Percentiles rank a stretch among this genome's conserved stretches.
phyloP scores from a whole-genome alignment of 2,797 vertebrate species.

The Pteropus rufus region DNA sequence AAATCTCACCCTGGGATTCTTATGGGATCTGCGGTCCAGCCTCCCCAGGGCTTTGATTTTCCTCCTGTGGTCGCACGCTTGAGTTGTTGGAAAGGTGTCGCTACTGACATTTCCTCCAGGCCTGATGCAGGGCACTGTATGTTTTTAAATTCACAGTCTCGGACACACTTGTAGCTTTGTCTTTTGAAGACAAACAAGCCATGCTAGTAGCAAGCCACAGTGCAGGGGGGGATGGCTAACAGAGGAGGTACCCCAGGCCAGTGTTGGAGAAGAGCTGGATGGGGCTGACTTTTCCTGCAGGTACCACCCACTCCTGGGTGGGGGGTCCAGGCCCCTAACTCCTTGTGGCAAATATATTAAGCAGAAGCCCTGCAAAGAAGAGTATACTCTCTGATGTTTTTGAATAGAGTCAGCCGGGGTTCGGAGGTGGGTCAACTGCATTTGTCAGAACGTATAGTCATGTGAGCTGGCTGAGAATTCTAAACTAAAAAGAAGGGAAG shows the following conservation, averaged over 20 bases:
- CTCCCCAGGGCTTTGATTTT: not conserved
- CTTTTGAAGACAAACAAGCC: not conserved
- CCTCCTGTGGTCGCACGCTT: too few species aligned
- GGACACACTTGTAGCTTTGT: not conserved
- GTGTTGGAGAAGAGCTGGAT: not conserved
- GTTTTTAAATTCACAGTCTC: not conserved
- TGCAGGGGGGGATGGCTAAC: not conserved
- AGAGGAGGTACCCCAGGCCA: not conserved
- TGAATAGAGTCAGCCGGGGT: not conserved
- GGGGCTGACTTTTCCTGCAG: not conserved
- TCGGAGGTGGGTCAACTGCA: too few species aligned
- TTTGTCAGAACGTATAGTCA: not conserved
- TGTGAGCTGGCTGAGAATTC: not conserved
- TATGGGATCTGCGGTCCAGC: not conserved
- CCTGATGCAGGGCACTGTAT: not conserved
- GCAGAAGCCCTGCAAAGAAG: not conserved
- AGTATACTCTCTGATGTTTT: not conserved
- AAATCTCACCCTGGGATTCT: not conserved
- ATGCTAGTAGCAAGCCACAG: not conserved
- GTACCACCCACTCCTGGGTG: too few species aligned
- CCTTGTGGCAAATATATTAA: not conserved
- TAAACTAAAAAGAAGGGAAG: not conserved
- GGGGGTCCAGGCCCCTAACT: not conserved
- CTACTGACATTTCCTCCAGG: not conserved
- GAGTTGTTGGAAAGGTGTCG: not conserved